A percentile compares a stretch with the other conserved stretches of the same genome.
These are phyloP conservation scores for Drosophila sulfurigaster DNA, from an alignment of 1,140 invertebrate genomes.

Conservation along the genomic window DNA sequence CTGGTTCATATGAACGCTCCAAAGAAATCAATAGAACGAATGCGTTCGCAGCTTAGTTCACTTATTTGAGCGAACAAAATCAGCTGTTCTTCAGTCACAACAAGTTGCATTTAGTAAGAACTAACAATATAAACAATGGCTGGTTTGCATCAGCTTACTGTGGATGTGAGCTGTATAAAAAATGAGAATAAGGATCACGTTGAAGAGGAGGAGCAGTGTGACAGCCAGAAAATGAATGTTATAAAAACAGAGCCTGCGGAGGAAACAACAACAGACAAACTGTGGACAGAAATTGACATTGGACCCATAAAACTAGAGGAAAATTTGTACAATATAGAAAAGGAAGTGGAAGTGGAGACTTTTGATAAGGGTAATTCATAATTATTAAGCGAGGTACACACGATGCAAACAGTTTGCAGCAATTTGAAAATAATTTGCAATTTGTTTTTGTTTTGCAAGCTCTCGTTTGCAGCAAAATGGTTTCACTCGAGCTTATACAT, in stretches of 20 bases:
- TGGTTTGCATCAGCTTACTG: background rate
- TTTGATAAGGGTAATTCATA: background rate
- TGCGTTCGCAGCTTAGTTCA: background rate
- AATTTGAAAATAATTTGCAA: too few relatives aligned
- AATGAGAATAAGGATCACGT: background rate
- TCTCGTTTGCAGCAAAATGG: too few relatives aligned
- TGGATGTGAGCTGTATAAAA: constrained; percentile 4
- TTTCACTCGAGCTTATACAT: too few relatives aligned
- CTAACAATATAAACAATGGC: background rate
- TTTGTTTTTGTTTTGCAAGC: too few relatives aligned
- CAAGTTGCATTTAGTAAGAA: constrained; percentile 1
- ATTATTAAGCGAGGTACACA: background rate
- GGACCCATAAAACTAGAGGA: constrained; percentile 23
- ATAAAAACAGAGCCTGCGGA: background rate
- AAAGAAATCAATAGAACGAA: background rate
- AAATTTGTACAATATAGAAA: constrained; percentile 3
- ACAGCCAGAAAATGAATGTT: background rate
- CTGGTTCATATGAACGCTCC: background rate
- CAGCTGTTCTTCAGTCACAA: constrained; percentile 23
- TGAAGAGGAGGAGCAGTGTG: background rate
- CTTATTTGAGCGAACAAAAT: background rate
- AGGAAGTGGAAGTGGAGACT: background rate
- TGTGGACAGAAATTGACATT: constrained; percentile 3
- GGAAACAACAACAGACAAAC: background rate
- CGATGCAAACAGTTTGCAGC: background rate